Conservation (phyloP, 2,888 invertebrate genomes). For the Pristionchus japonicus region DNA sequence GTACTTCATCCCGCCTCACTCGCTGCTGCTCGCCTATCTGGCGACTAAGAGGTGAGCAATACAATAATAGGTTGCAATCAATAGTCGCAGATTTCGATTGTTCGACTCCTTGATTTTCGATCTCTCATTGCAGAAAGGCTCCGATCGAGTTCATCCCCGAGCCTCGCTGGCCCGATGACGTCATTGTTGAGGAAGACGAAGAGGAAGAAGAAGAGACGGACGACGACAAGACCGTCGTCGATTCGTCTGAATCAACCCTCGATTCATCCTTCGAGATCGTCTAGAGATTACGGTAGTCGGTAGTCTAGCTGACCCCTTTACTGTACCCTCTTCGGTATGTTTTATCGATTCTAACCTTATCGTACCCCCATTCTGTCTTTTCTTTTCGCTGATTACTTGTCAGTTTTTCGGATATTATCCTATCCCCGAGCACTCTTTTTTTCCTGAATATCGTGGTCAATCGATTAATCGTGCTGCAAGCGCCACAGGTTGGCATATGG, state of each 20-base stretch:
- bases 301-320: conserved; percentile 2
- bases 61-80: no score
- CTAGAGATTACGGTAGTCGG: conserved; percentile 28
- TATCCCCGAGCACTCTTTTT: background rate
- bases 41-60: conserved; percentile 52
- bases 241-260: background rate
- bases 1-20: conserved; percentile 61
- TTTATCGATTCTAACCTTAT: conserved; percentile 11
- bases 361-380: background rate
- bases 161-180: conserved; percentile 43
- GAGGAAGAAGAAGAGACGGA: conserved; percentile 19
- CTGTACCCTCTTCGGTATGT: background rate
- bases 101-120: background rate
- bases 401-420: background rate
- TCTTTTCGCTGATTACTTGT: conserved; percentile 25
- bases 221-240: conserved; percentile 23
- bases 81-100: no score
- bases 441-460: background rate
- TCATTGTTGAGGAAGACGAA: conserved; percentile 35
- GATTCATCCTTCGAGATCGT: conserved; percentile 42
- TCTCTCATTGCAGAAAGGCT: conserved; percentile 23
- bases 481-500: conserved; percentile 28
- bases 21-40: conserved; percentile 55
- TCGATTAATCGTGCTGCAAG: conserved; percentile 23
- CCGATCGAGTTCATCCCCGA: conserved; percentile 43